Evolutionary conservation across 2,113 vertebrate genomes (phyloP).

Genomic region (Gallinago undulata): DNA sequence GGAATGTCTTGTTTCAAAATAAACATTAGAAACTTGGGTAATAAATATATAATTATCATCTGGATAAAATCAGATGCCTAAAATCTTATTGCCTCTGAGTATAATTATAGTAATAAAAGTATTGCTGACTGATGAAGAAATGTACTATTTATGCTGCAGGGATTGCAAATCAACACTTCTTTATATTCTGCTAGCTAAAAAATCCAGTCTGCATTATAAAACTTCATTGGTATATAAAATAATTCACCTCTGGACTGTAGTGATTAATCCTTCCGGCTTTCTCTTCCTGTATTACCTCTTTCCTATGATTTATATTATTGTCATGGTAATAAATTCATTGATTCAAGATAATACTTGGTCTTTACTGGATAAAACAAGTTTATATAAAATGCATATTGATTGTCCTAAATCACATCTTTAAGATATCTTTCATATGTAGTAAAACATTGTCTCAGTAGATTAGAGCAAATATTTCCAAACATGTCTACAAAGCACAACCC

Average conservation of each 20-base stretch:
- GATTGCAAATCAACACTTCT: slow-evolving; percentile 48
- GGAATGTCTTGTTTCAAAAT: slow-evolving; percentile 48
- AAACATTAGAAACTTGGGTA: slow-evolving; percentile 41
- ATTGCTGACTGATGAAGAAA: slow-evolving; percentile 62
- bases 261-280: slow-evolving; percentile 1
- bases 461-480: slow-evolving; percentile 14
- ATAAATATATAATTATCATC: slow-evolving; percentile 49
- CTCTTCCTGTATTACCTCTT: neutral
- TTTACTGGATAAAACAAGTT: neutral
- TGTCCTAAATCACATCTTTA: slow-evolving; percentile 22
- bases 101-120: slow-evolving; percentile 66
- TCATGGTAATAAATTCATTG: slow-evolving; percentile 6
- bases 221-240: neutral
- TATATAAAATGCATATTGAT: neutral
- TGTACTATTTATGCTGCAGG: slow-evolving; percentile 54
- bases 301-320: neutral
- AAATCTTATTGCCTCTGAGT: slow-evolving; percentile 37
- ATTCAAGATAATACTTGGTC: slow-evolving; percentile 12
- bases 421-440: neutral
- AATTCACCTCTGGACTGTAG: neutral
- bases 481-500: slow-evolving; percentile 1
- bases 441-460: slow-evolving; percentile 1
- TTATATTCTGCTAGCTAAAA: slow-evolving; percentile 14
- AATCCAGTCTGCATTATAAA: slow-evolving; percentile 6
- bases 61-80: slow-evolving; percentile 50